Evolutionary conservation across 2,888 invertebrate species (phyloP), one percentile per base, ranked within the genome.

Genomic region (Podotricha telesiphe): DNA sequence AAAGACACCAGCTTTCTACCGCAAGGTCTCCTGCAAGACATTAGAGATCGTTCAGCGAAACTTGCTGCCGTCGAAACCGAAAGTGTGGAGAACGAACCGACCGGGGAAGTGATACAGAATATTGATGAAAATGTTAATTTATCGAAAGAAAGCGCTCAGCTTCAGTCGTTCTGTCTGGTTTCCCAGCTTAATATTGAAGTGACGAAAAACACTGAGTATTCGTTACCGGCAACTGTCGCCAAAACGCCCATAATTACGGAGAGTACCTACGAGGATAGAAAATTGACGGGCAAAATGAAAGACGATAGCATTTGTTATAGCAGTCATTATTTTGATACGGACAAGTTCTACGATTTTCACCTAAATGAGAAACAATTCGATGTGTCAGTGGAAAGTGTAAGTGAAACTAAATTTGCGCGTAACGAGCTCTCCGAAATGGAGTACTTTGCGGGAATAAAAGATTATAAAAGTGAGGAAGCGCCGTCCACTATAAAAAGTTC

Each of bases 401-500:
- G 85, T 89, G 87, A 86, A 80, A 83, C 80, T 73, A 91, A 92
- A 76, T 88, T 87, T 87, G 89, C 85, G 71, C 80, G 87, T 86
- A 87, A 86, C 76, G 85, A 91, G 79, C 80, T 87, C 37, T 80
- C 86, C 28, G 94, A 94, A 77, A 94, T 95, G 77, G 96, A 96
- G 83, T 95, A 94, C 76, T 97, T 97, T 82, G 97, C 96, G 11
- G 97, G 97, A 11, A 95, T 95, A 76, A 96, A 95, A 92, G 96
- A 97, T 89, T 94, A 95, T 75, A 94, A 94, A 72, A 91, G 82
- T 69, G 94, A 94, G 77, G 94, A 94, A 51, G 93, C 94, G 71
- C 94, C 95, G 50, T 95, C 96, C 65, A 96, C 97, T 67, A 98
- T 99, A 82, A 94, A 96, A 76, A 98, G 98, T 91, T 96, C 97